phyloP scores from a whole-genome alignment of 2,888 invertebrate species.

The Epirrhoe tristata region DNA sequence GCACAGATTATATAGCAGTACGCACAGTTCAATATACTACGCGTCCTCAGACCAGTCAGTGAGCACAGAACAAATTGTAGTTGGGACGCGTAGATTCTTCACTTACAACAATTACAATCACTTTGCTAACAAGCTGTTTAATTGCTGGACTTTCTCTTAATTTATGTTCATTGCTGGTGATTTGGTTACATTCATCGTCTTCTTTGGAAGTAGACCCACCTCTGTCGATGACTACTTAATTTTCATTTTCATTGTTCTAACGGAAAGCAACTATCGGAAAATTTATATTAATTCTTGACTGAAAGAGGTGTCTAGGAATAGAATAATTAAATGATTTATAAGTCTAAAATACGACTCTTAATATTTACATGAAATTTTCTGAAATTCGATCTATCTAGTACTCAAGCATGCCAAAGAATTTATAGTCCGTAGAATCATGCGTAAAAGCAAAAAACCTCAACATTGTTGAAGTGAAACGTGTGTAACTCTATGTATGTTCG shows the following conservation, averaged over 20 bases:
- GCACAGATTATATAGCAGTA: slow-evolving; percentile 26
- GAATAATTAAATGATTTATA: too few relatives aligned
- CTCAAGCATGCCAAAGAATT: too few relatives aligned
- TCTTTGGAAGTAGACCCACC: background rate
- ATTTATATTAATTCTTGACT: too few relatives aligned
- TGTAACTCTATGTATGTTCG: slow-evolving; percentile 2
- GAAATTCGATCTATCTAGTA: too few relatives aligned
- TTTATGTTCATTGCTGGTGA: background rate
- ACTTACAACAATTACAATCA: slow-evolving; percentile 1
- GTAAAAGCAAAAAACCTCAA: background rate
- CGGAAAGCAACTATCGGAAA: too few relatives aligned
- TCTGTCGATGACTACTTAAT: too few relatives aligned
- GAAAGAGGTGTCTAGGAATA: too few relatives aligned
- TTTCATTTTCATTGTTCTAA: too few relatives aligned
- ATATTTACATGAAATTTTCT: too few relatives aligned
- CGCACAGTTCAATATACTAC: slow-evolving; percentile 64
- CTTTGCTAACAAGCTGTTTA: background rate
- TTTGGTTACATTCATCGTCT: background rate
- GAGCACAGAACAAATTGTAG: slow-evolving; percentile 6
- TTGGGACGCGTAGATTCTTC: background rate
- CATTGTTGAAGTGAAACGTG: slow-evolving; percentile 14
- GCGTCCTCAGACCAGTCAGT: slow-evolving; percentile 56
- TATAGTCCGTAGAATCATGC: too few relatives aligned
- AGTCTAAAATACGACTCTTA: too few relatives aligned
- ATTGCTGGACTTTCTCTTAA: background rate